A percentile compares a stretch with the other conserved stretches of the same genome.
phyloP scores from a whole-genome alignment of 2,113 vertebrate genomes.

The Gasterosteus aculeatus region DNA sequence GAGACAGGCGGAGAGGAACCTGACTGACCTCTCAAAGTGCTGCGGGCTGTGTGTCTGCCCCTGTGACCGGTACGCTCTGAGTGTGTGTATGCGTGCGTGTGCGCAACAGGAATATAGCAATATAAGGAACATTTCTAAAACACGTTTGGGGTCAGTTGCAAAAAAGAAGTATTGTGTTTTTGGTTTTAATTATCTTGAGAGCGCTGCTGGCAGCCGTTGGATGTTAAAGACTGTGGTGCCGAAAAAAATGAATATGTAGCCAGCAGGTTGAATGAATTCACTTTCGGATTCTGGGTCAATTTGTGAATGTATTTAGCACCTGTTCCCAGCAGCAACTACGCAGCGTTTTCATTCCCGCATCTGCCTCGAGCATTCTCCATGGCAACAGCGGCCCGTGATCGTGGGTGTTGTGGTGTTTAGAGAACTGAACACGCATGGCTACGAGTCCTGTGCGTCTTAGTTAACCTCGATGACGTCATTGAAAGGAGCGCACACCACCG shows the following conservation, averaged over 20 bases:
- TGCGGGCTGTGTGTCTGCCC: constrained; percentile 96
- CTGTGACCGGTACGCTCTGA: constrained; percentile 86
- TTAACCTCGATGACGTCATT: neutral
- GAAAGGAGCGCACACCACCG: neutral
- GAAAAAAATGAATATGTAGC: neutral
- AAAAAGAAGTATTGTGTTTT: neutral
- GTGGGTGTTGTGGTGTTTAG: neutral
- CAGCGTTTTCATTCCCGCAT: neutral
- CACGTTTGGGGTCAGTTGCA: neutral
- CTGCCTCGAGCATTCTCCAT: neutral
- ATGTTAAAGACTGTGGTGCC: neutral
- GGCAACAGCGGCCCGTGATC: constrained; percentile 1
- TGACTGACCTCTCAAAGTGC: constrained; percentile 95
- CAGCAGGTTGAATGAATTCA: neutral
- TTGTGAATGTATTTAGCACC: neutral
- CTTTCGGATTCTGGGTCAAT: neutral
- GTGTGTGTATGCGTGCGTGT: neutral
- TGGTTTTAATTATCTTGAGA: neutral
- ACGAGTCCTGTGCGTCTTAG: neutral
- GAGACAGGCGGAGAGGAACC: constrained; percentile 93
- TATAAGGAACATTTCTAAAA: neutral
- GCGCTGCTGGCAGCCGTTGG: neutral
- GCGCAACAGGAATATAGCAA: neutral
- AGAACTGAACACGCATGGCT: neutral
- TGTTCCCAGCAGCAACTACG: neutral